These are phyloP conservation scores for Stigmatopora nigra DNA, from an alignment of 2,113 vertebrate genomes.

Conservation along the genomic window DNA sequence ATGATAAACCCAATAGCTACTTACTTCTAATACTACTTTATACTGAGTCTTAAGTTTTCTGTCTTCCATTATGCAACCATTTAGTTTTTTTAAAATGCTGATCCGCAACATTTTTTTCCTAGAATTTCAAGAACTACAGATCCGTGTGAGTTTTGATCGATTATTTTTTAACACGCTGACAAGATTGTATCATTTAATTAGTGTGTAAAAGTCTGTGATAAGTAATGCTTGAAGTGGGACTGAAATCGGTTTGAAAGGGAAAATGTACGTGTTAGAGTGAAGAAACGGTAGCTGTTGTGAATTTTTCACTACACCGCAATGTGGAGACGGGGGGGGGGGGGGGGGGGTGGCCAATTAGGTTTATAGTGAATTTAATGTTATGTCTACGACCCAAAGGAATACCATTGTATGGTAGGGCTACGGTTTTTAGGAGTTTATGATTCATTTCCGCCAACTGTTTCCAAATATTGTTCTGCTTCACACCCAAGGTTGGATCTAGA, in stretches of 20 bases:
- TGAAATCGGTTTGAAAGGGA: background rate
- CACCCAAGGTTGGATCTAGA: conserved; percentile 3
- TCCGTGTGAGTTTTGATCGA: too few relatives aligned
- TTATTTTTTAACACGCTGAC: background rate
- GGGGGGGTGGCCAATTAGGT: conserved; percentile 29
- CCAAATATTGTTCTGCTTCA: conserved; percentile 4
- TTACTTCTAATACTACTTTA: too few relatives aligned
- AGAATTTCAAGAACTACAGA: too few relatives aligned
- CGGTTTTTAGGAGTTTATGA: conserved; percentile 20
- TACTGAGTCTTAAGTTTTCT: too few relatives aligned
- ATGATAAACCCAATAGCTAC: too few relatives aligned
- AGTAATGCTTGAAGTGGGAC: background rate
- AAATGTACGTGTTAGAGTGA: conserved; percentile 4
- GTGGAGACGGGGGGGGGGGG: conserved; percentile 16
- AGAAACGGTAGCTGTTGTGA: conserved; percentile 40
- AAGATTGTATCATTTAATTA: too few relatives aligned
- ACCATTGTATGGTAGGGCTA: conserved; percentile 52
- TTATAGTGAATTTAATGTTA: conserved; percentile 66
- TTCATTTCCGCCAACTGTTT: conserved; percentile 4
- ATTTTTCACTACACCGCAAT: conserved; percentile 26
- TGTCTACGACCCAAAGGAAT: conserved; percentile 66
- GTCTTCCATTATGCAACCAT: too few relatives aligned
- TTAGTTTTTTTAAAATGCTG: too few relatives aligned
- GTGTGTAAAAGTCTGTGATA: too few relatives aligned
- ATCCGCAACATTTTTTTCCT: too few relatives aligned